Evolutionary conservation across 1,140 invertebrate genomes (phyloP), one percentile per base, ranked within the genome.

Genomic region (Zaprionus taronus): DNA sequence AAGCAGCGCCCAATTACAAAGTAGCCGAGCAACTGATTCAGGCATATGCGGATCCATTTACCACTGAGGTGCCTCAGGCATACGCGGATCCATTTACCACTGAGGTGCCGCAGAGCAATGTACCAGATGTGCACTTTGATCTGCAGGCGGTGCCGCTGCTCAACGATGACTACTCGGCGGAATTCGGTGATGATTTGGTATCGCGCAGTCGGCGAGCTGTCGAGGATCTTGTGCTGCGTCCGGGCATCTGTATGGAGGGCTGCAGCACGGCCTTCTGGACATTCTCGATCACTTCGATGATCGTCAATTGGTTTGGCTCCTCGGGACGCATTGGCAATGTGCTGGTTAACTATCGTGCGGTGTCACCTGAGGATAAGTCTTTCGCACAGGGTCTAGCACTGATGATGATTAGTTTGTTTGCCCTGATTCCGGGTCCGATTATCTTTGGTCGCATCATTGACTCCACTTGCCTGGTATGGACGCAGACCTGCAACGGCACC

Each of bases 401-500:
- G 2, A 94, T 95, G 92, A 91, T 95, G 64, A 91, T 95, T n/a
- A 95, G 95, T 11, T 79, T 96, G n/a, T 94, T 95, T 64, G 95
- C 95, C 4, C 87, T 95, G 11, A 95, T 96, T 69, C 95, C 95
- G 9, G 95, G 95, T 12, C 95, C 95, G 2, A 96, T 96, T 69
- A 93, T 96, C 34, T 96, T 94, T 78, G 95, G 95, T 3, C 93
- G 93, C 11, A 94, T 96, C 64, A 95, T 96, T 44, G 95, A 96
- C 80, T 94, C 94, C 2, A 94, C 95, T 0, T 96, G 95, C 74
- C 75, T 95, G 31, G 94, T 95, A 47, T 96, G 95, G 95, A 94
- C 95, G n/a, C 90, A 94, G 51, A 94, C 94, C 34, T 96, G 95
- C 77, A 94, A 94, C 34, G 91, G 93, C 17, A 94, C 86, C 64